Evolutionary conservation across 53 echinoderm and acorn worm genomes (phyloP).

Genomic region (Temnopleurus reevesii): DNA sequence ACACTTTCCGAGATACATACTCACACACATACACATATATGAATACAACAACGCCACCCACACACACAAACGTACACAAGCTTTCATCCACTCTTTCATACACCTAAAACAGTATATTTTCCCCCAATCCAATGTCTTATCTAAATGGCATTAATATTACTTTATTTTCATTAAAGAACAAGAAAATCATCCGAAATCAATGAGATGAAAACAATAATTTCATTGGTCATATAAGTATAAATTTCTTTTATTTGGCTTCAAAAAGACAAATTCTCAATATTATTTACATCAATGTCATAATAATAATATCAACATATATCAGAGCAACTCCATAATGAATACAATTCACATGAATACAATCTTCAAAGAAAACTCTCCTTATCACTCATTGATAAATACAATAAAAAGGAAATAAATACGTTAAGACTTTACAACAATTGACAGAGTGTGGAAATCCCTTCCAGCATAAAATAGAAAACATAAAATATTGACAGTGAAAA

Average conservation of each 20-base stretch:
- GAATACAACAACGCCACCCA: no score
- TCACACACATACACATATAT: no score
- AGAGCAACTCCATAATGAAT: constrained; percentile 4
- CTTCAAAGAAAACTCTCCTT: neutral
- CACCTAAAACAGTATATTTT: no score
- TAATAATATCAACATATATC: neutral
- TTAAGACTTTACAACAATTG: neutral
- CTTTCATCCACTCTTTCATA: no score
- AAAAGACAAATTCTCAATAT: constrained; percentile 48
- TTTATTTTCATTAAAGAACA: no score
- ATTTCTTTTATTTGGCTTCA: constrained; percentile 51
- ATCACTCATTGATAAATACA: neutral
- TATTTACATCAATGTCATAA: constrained; percentile 32
- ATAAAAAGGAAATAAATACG: constrained; percentile 33
- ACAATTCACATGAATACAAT: constrained; percentile 15
- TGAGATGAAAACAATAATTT: neutral
- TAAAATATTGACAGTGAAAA: no score
- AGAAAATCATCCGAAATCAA: neutral
- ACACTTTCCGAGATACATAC: no score
- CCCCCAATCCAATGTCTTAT: no score
- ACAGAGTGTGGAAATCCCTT: neutral
- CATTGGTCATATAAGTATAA: constrained; percentile 53
- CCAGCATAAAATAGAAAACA: neutral
- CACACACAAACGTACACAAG: no score
- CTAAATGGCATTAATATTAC: no score